Conservation (phyloP, 2,113 vertebrate species). For the Mixornis gularis region DNA sequence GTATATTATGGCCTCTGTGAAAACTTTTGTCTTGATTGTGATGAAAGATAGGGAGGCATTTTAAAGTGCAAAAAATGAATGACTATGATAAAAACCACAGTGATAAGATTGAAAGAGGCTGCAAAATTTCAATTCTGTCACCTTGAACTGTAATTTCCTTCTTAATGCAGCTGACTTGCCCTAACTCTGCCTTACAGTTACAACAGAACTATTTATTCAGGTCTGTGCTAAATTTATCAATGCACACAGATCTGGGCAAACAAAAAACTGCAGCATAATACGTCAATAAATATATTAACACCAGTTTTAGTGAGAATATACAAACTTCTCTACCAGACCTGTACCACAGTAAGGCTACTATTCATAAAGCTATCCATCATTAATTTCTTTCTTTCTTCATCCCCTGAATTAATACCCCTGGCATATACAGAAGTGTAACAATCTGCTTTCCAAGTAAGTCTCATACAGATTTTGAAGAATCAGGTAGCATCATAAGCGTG, state of each 20-base stretch:
- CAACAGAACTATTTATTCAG: not conserved
- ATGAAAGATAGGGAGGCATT: not conserved
- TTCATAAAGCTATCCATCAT: not conserved
- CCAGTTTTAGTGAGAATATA: not conserved
- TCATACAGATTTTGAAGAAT: not conserved
- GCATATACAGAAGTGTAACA: not conserved
- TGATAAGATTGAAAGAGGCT: not conserved
- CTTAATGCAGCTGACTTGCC: not conserved
- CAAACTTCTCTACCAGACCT: not conserved
- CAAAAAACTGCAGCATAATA: not conserved
- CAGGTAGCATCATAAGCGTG: not conserved
- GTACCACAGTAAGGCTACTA: not conserved
- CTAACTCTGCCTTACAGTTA: not conserved
- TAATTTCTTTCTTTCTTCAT: not conserved
- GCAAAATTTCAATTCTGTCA: not conserved
- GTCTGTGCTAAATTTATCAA: not conserved
- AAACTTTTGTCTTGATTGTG: not conserved
- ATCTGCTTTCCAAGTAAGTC: not conserved
- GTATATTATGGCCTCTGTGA: not conserved
- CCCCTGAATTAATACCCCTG: not conserved
- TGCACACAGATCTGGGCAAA: not conserved
- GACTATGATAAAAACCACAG: not conserved
- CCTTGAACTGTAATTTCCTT: not conserved
- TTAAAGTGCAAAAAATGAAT: not conserved
- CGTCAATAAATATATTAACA: not conserved